Evolutionary conservation across 2,113 vertebrate species (phyloP), one percentile per base, ranked within the genome.

Genomic region (Larimichthys crocea): DNA sequence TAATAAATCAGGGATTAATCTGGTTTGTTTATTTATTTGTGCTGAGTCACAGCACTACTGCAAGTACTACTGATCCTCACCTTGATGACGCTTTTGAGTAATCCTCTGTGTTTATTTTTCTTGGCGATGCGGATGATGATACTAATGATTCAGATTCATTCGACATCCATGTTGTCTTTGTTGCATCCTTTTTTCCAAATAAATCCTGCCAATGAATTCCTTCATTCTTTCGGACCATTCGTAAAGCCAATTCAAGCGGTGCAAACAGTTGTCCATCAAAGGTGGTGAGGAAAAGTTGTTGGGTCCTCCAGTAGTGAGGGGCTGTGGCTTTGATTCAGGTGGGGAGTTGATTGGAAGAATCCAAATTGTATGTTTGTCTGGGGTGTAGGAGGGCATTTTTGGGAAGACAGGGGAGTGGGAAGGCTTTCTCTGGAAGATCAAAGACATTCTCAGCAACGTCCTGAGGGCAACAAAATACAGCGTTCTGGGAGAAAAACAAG

Each of bases 391-490:
- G 81, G 80, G 80, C 59, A 49, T 79, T 74, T 87, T 86, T 56
- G 84, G 87, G 89, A 90, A 90, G 82, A 87, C 80, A 76, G 74
- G 86, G 90, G 86, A 85, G 82, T 80, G 72, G 84, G 79, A 89
- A 86, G 79, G 63, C 77, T 88, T 40, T 89, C 89, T 92, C 85
- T 88, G 74, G 83, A 92, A 79, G 85, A 93, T 92, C 89, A 92
- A 86, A 95, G 86, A 95, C 94, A 86, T 91, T 95, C 95, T 94
- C 84, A 70, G 89, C 78, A 93, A 88, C 73, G 90, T 95, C 94
- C 93, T 88, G 81, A 94, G 94, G 92, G 84, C 84, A 91, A 74
- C 65, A 79, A 77, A 88, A 89, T 87, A 88, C 92, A 93, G 92
- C 80, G 74, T 94, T 94, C 93, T 93, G 90, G 90, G 78, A 91